A percentile compares a stretch with the other conserved stretches of the same genome.
Conservation (phyloP, 2,888 invertebrate genomes). For the Macrophya annulata region DNA sequence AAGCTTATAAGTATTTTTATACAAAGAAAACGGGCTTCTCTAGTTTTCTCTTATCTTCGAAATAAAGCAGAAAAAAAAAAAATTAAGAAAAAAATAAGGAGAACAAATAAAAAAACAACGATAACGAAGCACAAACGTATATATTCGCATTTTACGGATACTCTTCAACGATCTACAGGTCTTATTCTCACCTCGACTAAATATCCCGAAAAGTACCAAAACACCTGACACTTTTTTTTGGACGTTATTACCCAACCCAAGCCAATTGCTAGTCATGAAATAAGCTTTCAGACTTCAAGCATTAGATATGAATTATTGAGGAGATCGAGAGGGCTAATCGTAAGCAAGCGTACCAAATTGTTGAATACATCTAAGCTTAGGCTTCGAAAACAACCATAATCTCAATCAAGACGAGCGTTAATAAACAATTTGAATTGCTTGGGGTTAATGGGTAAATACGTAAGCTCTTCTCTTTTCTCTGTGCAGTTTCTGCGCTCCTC, state of each 20-base stretch:
- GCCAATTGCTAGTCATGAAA: neutral
- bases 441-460: constrained; percentile 70
- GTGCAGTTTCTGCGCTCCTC: constrained; percentile 22
- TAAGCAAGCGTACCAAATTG: constrained; percentile 29
- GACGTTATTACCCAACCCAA: neutral
- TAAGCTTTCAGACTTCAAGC: constrained; percentile 26
- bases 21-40: constrained; percentile 39
- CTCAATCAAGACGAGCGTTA: constrained; percentile 54
- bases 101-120: neutral
- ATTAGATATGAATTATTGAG: constrained; percentile 21
- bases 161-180: neutral
- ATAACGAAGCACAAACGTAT: constrained; percentile 1
- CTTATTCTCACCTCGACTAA: constrained; percentile 1
- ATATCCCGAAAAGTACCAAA: neutral
- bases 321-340: constrained; percentile 30
- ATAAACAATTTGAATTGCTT: constrained; percentile 60
- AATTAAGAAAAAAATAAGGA: neutral
- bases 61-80: neutral
- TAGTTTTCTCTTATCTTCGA: constrained; percentile 36
- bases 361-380: constrained; percentile 25
- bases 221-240: neutral
- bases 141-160: constrained; percentile 8
- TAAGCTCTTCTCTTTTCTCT: constrained; percentile 60
- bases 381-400: constrained; percentile 56
- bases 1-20: constrained; percentile 52